These are phyloP conservation scores for Machimus atricapillus DNA, from an alignment of 2,888 invertebrate species.

Conservation along the genomic window DNA sequence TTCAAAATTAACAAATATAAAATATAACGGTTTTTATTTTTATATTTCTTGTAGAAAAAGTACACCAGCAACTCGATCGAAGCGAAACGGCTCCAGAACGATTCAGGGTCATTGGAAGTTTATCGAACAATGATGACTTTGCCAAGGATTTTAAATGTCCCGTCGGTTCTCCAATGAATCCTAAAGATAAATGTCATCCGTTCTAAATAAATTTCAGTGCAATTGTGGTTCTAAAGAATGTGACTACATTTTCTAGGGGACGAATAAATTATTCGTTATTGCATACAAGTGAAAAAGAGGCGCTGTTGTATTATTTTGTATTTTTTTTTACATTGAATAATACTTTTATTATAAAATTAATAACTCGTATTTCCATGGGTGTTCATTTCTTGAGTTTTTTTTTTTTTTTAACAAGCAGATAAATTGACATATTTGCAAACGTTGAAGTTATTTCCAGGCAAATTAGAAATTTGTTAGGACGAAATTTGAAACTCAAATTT, in stretches of 20 bases:
- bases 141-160: slow-evolving; percentile 20
- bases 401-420: not conserved
- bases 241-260: not conserved
- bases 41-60: not conserved
- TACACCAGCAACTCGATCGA: not conserved
- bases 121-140: slow-evolving; percentile 26
- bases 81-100: slow-evolving; percentile 2
- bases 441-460: too few species aligned
- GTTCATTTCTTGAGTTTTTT: not conserved
- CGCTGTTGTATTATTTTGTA: not conserved
- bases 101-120: slow-evolving; percentile 34
- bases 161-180: slow-evolving; percentile 13
- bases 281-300: not conserved
- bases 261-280: not conserved
- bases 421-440: too few species aligned
- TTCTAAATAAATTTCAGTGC: not conserved
- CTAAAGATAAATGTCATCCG: not conserved
- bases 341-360: not conserved
- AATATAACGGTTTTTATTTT: not conserved
- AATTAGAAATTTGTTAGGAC: too few species aligned
- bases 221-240: not conserved
- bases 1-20: not conserved
- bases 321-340: not conserved
- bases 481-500: too few species aligned
- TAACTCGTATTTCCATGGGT: too few species aligned